phyloP scores from a whole-genome alignment of 2,888 invertebrate species.

The Heliconius ismenius region DNA sequence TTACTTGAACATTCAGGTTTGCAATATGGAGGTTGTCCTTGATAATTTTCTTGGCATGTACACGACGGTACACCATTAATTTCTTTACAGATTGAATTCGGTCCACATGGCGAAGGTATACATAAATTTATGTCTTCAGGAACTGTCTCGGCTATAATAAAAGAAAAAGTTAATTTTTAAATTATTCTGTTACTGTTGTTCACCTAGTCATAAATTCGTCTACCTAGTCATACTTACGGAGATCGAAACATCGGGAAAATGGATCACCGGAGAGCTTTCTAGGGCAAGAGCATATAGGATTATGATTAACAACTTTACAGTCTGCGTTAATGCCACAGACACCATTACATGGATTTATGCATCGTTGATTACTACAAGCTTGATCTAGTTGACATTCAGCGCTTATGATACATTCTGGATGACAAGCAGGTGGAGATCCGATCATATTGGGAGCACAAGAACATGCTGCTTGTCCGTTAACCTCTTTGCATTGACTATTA shows the following conservation, averaged over 20 bases:
- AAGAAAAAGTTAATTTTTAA: slow-evolving; percentile 27
- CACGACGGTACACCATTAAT: slow-evolving; percentile 87
- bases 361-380: slow-evolving; percentile 87
- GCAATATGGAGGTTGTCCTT: slow-evolving; percentile 88
- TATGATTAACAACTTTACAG: slow-evolving; percentile 89
- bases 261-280: slow-evolving; percentile 85
- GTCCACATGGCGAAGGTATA: slow-evolving; percentile 89
- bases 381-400: slow-evolving; percentile 87
- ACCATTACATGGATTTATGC: slow-evolving; percentile 87
- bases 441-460: slow-evolving; percentile 85
- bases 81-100: slow-evolving; percentile 87
- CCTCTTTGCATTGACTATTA: slow-evolving; percentile 83
- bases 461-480: slow-evolving; percentile 85
- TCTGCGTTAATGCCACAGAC: slow-evolving; percentile 87
- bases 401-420: slow-evolving; percentile 87
- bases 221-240: slow-evolving; percentile 69
- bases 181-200: slow-evolving; percentile 9
- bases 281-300: slow-evolving; percentile 87
- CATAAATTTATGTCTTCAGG: slow-evolving; percentile 84
- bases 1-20: slow-evolving; percentile 90
- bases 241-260: slow-evolving; percentile 82
- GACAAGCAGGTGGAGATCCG: slow-evolving; percentile 85
- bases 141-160: slow-evolving; percentile 74
- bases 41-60: slow-evolving; percentile 86
- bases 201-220: slow-evolving; percentile 1